A percentile compares a stretch with the other conserved stretches of the same genome.
Conservation (phyloP, 2,113 vertebrate genomes). For the Australoheros scitulus region DNA sequence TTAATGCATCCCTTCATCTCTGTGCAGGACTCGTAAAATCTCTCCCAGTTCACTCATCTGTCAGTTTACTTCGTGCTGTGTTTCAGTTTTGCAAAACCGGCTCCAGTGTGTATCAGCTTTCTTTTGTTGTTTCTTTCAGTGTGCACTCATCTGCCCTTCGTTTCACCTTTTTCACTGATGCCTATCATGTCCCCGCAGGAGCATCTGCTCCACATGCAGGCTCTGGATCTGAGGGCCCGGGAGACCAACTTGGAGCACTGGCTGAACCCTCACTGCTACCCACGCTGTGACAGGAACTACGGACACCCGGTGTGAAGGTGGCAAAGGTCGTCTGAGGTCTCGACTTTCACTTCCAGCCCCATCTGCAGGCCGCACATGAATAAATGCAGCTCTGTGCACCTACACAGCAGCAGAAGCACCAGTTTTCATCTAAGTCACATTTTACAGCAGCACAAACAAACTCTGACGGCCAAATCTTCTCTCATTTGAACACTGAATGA, state of each 20-base stretch:
- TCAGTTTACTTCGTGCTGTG: background rate
- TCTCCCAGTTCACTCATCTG: constrained; percentile 21
- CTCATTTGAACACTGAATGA: background rate
- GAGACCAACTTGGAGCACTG: constrained; percentile 91
- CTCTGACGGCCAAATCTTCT: background rate
- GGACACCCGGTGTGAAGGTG: constrained; percentile 83
- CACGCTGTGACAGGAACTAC: constrained; percentile 89
- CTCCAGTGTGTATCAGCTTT: background rate
- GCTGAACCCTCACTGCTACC: constrained; percentile 91
- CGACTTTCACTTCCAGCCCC: background rate
- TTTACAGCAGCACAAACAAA: background rate
- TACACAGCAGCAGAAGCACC: background rate
- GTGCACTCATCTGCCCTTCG: background rate
- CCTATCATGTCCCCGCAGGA: constrained; percentile 75
- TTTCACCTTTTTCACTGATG: fast-evolving
- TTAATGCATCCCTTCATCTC: background rate
- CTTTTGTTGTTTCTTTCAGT: background rate
- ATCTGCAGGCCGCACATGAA: background rate
- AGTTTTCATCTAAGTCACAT: background rate
- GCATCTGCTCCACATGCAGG: constrained; percentile 87
- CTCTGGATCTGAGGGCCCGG: constrained; percentile 86
- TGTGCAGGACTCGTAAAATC: fast-evolving
- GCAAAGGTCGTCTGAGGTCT: background rate
- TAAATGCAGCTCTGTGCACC: background rate
- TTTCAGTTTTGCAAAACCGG: background rate